These are phyloP conservation scores for Trematocara zebra DNA, from an alignment of 2,113 vertebrate species.

Conservation along the genomic window DNA sequence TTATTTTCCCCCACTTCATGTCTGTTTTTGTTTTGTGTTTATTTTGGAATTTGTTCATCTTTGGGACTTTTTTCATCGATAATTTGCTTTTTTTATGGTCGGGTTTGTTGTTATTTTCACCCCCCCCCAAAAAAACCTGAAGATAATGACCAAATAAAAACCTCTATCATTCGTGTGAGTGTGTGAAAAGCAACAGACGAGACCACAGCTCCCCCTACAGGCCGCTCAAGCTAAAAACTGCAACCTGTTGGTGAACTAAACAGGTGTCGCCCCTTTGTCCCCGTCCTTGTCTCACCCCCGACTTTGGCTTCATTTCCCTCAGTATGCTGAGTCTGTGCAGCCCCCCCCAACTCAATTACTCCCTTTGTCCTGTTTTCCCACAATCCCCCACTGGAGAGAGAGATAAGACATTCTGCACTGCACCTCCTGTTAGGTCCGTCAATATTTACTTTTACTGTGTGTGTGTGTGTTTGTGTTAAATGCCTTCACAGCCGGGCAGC, in stretches of 20 bases:
- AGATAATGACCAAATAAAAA: background rate
- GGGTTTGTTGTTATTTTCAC: background rate
- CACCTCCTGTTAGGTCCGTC: slow-evolving; percentile 4
- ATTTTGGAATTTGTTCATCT: background rate
- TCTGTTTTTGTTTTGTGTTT: background rate
- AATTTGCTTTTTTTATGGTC: background rate
- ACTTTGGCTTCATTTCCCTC: background rate
- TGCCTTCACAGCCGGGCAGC: background rate
- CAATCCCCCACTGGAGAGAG: background rate
- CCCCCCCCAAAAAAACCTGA: background rate
- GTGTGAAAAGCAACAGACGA: background rate
- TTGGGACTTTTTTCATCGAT: accelerated
- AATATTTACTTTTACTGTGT: slow-evolving; percentile 55
- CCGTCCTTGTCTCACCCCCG: background rate
- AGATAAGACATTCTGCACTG: slow-evolving; percentile 1
- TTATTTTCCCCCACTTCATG: background rate
- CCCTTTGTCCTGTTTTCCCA: slow-evolving; percentile 25
- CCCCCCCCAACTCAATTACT: background rate
- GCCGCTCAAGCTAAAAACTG: background rate
- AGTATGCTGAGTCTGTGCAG: background rate
- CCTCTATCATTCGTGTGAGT: accelerated
- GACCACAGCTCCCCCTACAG: background rate
- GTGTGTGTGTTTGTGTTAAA: slow-evolving; percentile 7
- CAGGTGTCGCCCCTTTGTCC: background rate
- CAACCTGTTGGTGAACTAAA: background rate